Conservation (phyloP, 2,113 vertebrate genomes). For the Excalfactoria chinensis region DNA sequence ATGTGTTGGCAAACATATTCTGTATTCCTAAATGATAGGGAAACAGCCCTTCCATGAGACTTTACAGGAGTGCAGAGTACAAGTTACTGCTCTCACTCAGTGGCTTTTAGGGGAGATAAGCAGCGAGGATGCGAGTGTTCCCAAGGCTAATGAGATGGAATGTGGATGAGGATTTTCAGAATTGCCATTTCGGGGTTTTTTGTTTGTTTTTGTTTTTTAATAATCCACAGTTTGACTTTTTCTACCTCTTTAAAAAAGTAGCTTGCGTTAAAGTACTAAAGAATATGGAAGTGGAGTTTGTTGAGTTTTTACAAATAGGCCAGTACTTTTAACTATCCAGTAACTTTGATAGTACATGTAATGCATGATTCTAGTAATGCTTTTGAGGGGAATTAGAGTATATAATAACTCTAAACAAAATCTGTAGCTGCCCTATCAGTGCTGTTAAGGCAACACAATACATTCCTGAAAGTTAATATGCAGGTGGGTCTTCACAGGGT, state of each 20-base stretch:
- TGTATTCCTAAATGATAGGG: neutral
- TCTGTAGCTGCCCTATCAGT: neutral
- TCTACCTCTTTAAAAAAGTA: neutral
- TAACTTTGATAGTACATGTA: neutral
- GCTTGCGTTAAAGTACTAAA: neutral
- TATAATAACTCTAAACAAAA: neutral
- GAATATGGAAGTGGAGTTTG: neutral
- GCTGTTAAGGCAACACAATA: neutral
- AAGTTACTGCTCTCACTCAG: neutral
- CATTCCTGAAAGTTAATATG: neutral
- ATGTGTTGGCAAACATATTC: neutral
- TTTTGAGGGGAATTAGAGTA: neutral
- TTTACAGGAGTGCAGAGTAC: neutral
- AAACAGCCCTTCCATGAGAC: neutral
- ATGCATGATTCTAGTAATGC: neutral
- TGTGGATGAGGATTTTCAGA: neutral
- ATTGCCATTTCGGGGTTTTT: neutral
- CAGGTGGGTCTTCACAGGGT: neutral
- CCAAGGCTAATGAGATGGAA: neutral
- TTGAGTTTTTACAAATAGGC: neutral
- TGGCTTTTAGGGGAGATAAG: neutral
- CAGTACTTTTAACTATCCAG: neutral
- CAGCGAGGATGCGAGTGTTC: neutral
- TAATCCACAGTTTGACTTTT: neutral
- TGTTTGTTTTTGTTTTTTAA: neutral